Percentiles rank a stretch among this genome's conserved stretches.
phyloP scores from a whole-genome alignment of 2,888 invertebrate genomes.

The Metacarcinus magister region DNA sequence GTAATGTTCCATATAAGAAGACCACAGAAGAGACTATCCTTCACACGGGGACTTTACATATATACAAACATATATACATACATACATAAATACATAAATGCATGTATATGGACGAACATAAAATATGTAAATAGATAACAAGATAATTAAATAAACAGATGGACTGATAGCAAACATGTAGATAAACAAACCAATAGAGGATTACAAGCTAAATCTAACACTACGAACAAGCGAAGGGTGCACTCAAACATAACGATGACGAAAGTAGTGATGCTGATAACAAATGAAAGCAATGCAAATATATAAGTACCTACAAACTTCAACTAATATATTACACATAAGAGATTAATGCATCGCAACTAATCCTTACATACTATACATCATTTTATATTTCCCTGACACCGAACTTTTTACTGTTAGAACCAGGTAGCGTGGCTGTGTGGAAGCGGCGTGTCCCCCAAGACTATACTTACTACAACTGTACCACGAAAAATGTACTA shows the following conservation, averaged over 20 bases:
- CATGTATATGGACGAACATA: background rate
- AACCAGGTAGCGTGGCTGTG: background rate
- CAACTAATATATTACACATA: too few relatives aligned
- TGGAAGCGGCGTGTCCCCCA: background rate
- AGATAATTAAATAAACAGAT: background rate
- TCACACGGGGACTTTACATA: background rate
- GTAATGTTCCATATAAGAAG: too few relatives aligned
- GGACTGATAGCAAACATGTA: background rate
- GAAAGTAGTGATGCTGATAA: too few relatives aligned
- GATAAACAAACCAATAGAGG: background rate
- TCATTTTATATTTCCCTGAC: background rate
- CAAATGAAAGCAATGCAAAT: too few relatives aligned
- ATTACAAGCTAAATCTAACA: background rate
- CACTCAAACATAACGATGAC: too few relatives aligned
- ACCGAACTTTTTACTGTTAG: background rate
- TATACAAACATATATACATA: background rate
- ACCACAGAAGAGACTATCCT: background rate
- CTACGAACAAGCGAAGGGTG: too few relatives aligned
- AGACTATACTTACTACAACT: background rate
- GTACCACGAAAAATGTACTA: background rate
- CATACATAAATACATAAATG: background rate
- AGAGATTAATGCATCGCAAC: background rate
- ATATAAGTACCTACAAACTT: too few relatives aligned
- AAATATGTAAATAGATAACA: background rate
- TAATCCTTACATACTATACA: background rate